These are phyloP conservation scores for Volucella inflata DNA, from an alignment of 2,888 invertebrate species.

Conservation along the genomic window DNA sequence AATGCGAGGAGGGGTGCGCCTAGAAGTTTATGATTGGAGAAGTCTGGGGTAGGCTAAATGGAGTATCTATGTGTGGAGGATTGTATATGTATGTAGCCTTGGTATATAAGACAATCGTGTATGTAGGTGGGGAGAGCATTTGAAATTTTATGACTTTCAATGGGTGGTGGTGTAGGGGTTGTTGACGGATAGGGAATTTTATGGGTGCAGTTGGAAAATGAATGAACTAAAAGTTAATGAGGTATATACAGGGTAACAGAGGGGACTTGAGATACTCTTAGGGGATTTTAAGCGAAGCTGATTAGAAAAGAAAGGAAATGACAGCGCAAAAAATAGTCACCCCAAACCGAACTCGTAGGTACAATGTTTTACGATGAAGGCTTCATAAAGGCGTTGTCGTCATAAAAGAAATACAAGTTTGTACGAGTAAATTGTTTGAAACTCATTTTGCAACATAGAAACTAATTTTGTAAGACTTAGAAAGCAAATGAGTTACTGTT, in stretches of 20 bases:
- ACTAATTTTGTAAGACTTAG: neutral
- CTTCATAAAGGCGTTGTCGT: constrained; percentile 25
- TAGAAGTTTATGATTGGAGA: constrained; percentile 66
- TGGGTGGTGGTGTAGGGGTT: constrained; percentile 3
- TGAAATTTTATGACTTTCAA: constrained; percentile 36
- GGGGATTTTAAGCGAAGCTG: constrained; percentile 41
- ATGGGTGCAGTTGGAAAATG: constrained; percentile 57
- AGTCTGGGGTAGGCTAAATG: constrained; percentile 64
- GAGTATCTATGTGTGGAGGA: constrained; percentile 34
- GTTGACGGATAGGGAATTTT: constrained; percentile 1
- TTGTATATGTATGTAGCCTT: constrained; percentile 11
- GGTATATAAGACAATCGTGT: constrained; percentile 37
- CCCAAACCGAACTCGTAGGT: neutral
- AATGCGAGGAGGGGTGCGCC: constrained; percentile 62
- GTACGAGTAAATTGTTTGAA: neutral
- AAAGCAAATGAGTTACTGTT: too few species aligned
- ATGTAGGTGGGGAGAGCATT: constrained; percentile 39
- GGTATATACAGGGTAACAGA: constrained; percentile 32
- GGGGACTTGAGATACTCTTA: constrained; percentile 37
- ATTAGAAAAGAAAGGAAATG: constrained; percentile 43
- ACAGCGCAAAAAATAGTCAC: neutral
- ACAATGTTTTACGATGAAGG: constrained; percentile 23
- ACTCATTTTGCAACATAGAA: neutral
- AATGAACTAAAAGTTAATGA: constrained; percentile 73
- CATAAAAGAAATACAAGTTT: neutral